phyloP scores from a whole-genome alignment of 2,888 invertebrate genomes.

The Netelia fuscicornis region DNA sequence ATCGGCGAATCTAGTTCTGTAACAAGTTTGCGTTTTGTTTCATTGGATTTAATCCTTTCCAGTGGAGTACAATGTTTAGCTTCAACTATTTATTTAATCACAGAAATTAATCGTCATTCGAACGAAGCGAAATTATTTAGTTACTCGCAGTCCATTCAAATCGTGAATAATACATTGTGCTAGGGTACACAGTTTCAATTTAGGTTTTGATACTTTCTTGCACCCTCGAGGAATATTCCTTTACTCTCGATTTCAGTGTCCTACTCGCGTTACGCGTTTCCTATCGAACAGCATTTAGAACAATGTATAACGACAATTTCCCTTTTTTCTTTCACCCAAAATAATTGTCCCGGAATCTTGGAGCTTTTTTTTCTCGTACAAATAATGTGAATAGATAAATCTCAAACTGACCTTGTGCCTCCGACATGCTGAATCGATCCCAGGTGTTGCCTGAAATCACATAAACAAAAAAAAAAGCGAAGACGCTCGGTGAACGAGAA shows the following conservation, averaged over 20 bases:
- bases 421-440: slow-evolving; percentile 79
- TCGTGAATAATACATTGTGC: not conserved
- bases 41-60: not conserved
- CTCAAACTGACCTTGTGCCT: slow-evolving; percentile 79
- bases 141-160: not conserved
- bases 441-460: slow-evolving; percentile 68
- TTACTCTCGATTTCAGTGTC: not conserved
- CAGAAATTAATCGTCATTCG: not conserved
- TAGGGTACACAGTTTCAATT: not conserved
- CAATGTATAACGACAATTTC: not conserved
- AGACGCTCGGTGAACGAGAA: slow-evolving; percentile 19
- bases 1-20: slow-evolving; percentile 61
- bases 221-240: not conserved
- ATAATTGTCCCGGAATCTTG: slow-evolving; percentile 17
- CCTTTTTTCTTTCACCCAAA: slow-evolving; percentile 33
- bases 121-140: not conserved
- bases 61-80: not conserved
- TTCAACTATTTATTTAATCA: not conserved
- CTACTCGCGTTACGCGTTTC: not conserved
- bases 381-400: slow-evolving; percentile 14
- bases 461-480: slow-evolving; percentile 50
- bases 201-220: not conserved
- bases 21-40: slow-evolving; percentile 32
- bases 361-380: slow-evolving; percentile 10
- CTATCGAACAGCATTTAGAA: no score